Conservation (phyloP, 2,113 vertebrate genomes). For the Passer montanus region DNA sequence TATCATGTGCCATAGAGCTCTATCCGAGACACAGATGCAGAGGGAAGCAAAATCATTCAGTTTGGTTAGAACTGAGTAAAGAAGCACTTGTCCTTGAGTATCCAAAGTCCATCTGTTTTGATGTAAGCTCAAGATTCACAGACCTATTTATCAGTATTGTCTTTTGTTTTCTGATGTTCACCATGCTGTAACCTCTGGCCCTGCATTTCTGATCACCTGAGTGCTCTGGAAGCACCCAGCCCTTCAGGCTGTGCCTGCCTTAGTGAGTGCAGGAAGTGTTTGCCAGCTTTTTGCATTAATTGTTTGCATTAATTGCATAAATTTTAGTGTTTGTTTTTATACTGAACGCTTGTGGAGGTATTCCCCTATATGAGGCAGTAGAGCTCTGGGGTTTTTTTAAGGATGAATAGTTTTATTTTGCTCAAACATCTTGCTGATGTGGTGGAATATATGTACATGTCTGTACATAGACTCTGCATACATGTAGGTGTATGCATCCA, state of each 20-base stretch:
- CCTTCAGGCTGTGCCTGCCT: background rate
- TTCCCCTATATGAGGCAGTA: background rate
- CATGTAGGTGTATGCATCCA: background rate
- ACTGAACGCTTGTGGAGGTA: background rate
- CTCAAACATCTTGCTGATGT: background rate
- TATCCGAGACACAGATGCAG: background rate
- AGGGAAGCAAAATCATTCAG: background rate
- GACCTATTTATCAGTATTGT: background rate
- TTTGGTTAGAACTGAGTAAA: background rate
- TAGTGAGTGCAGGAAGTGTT: background rate
- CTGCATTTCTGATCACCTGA: background rate
- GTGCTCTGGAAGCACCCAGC: background rate
- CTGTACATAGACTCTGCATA: background rate
- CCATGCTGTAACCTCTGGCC: background rate
- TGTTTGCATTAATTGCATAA: background rate
- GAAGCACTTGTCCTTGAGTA: background rate
- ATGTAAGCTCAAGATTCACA: background rate
- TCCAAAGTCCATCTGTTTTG: background rate
- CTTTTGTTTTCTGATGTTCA: background rate
- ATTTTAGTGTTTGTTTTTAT: background rate
- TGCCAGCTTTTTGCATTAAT: background rate
- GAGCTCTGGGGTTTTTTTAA: rapidly evolving
- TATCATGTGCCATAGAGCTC: background rate
- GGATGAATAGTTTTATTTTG: background rate
- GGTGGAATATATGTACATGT: background rate